phyloP scores from a whole-genome alignment of 2,113 vertebrate genomes.

The Microcebus murinus region DNA sequence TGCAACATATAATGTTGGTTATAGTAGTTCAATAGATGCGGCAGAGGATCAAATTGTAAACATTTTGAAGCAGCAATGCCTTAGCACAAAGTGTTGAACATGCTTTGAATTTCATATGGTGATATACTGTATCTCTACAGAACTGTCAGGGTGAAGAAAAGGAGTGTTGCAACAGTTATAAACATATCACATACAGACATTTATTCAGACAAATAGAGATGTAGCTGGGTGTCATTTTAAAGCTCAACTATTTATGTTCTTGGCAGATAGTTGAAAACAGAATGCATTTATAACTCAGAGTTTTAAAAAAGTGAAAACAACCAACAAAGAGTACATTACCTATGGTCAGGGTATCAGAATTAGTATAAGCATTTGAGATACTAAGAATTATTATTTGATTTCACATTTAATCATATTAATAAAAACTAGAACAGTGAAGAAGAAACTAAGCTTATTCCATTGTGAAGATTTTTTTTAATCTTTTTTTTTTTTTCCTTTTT shows the following conservation, averaged over 20 bases:
- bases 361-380: not conserved
- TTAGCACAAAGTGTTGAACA: slow-evolving; percentile 43
- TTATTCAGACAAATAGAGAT: slow-evolving; percentile 75
- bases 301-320: slow-evolving; percentile 38
- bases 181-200: slow-evolving; percentile 70
- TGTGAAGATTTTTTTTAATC: not conserved
- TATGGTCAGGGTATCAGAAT: not conserved
- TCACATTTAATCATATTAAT: not conserved
- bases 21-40: not conserved
- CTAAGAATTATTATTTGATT: not conserved
- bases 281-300: slow-evolving; percentile 26
- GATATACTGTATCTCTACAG: slow-evolving; percentile 51
- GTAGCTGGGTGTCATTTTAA: slow-evolving; percentile 60
- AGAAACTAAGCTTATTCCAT: not conserved
- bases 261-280: slow-evolving; percentile 58
- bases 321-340: not conserved
- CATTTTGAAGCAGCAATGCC: not conserved
- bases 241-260: slow-evolving; percentile 62
- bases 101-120: slow-evolving; percentile 48
- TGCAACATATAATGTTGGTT: not conserved
- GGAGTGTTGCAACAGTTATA: slow-evolving; percentile 50
- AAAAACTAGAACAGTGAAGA: not conserved
- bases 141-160: slow-evolving; percentile 62
- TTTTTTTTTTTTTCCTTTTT: not conserved
- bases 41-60: not conserved